Percentiles rank a stretch among this genome's conserved stretches.
phyloP scores from a whole-genome alignment of 1,140 invertebrate genomes.

The Drosophila repletoides region DNA sequence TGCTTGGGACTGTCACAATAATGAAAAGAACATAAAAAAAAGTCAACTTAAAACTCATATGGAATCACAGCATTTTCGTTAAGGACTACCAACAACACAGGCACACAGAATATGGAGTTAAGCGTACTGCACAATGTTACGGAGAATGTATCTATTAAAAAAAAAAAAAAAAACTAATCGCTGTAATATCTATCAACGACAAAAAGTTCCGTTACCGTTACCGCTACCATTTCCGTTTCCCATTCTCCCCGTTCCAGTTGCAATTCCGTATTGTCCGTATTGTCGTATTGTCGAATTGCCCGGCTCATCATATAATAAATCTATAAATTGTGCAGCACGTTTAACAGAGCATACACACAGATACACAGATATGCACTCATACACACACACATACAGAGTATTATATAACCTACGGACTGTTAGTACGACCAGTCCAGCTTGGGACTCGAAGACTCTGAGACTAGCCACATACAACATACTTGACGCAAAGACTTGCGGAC shows the following conservation, averaged over 20 bases:
- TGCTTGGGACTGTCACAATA: conserved; percentile 65
- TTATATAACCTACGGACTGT: conserved; percentile 29
- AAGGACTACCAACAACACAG: background rate
- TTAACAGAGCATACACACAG: conserved; percentile 7
- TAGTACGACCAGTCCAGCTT: conserved; percentile 25
- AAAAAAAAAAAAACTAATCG: background rate
- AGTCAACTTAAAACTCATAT: background rate
- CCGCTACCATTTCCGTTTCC: background rate
- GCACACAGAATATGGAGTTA: background rate
- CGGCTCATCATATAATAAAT: background rate
- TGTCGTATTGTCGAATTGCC: too few relatives aligned
- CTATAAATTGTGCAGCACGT: conserved; percentile 30
- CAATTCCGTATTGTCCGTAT: conserved; percentile 11
- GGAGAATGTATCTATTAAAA: background rate
- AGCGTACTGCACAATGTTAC: conserved; percentile 30
- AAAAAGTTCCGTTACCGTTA: conserved; percentile 5
- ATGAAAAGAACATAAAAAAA: conserved; percentile 8
- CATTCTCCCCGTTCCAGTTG: conserved; percentile 12
- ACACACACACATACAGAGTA: conserved; percentile 11
- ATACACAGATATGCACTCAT: background rate
- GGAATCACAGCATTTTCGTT: background rate
- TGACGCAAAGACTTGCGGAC: conserved; percentile 43
- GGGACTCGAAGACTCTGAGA: conserved; percentile 21
- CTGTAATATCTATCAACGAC: conserved; percentile 4
- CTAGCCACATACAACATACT: conserved; percentile 24